These are phyloP conservation scores for Anhinga anhinga DNA, from an alignment of 2,113 vertebrate genomes.

Conservation along the genomic window DNA sequence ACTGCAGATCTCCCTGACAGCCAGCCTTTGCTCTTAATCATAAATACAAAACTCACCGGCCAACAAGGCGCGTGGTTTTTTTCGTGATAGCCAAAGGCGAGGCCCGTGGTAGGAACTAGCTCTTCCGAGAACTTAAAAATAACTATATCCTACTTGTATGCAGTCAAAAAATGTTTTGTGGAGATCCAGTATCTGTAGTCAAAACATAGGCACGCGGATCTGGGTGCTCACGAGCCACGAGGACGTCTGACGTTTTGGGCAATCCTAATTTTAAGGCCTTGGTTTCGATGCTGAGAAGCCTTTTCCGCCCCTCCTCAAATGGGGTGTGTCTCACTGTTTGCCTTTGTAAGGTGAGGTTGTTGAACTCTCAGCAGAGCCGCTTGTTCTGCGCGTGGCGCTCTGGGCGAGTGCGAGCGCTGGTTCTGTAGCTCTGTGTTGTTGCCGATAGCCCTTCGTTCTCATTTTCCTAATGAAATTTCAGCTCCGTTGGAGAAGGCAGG, in stretches of 20 bases:
- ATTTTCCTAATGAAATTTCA: rapidly evolving
- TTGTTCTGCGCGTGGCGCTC: background rate
- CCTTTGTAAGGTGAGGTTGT: background rate
- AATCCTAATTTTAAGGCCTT: rapidly evolving
- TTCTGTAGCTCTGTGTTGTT: rapidly evolving
- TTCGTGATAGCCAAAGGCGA: rapidly evolving
- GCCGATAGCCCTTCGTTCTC: background rate
- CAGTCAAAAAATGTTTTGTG: background rate
- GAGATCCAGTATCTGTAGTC: background rate
- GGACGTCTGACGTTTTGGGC: background rate
- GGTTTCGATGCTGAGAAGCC: rapidly evolving
- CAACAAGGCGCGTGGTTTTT: rapidly evolving
- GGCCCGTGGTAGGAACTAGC: background rate
- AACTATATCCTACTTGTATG: rapidly evolving
- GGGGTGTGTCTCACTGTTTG: background rate
- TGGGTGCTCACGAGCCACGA: rapidly evolving
- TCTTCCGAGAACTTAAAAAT: background rate
- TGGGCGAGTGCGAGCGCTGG: background rate
- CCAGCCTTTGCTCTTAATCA: background rate
- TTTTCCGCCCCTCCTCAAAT: rapidly evolving
- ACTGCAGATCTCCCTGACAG: background rate
- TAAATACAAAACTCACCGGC: background rate
- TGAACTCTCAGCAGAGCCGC: background rate
- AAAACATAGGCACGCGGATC: rapidly evolving
- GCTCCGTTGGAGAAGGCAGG: background rate